Conservation (phyloP, 2,888 invertebrate genomes). For the Lasioglossum villosulum region DNA sequence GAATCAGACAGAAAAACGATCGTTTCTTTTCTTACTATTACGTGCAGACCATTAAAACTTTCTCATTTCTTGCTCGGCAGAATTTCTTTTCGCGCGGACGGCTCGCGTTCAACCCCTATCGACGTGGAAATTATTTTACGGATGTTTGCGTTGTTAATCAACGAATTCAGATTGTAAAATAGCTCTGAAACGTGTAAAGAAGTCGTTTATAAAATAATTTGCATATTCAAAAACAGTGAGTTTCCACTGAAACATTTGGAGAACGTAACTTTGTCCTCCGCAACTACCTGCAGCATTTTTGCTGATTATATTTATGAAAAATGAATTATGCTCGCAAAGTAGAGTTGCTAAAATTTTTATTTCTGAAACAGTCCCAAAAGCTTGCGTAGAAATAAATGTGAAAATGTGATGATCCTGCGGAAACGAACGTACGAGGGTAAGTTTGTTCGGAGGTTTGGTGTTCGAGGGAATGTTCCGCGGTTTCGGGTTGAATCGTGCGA, state of each 20-base stretch:
- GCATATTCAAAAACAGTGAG: no score
- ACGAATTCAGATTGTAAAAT: background rate
- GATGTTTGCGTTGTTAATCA: background rate
- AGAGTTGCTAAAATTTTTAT: background rate
- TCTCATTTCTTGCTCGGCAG: background rate
- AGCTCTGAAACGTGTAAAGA: background rate
- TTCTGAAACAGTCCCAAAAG: background rate
- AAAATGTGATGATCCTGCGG: background rate
- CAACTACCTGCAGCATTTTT: no score
- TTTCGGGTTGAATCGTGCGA: background rate
- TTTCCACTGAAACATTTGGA: no score
- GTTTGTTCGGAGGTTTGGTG: background rate
- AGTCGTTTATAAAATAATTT: background rate
- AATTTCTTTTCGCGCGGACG: background rate
- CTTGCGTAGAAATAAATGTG: background rate
- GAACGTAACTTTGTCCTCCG: no score
- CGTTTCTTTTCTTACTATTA: background rate
- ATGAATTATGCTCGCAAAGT: background rate
- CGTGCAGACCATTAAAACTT: background rate
- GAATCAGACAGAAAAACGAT: slow-evolving; percentile 6
- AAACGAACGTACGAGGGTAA: background rate
- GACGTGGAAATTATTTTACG: background rate
- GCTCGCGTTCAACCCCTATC: background rate
- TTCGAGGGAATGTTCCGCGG: background rate
- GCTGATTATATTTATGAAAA: background rate